phyloP scores from a whole-genome alignment of 1,140 invertebrate genomes.

The Brachionus manjavacas region DNA sequence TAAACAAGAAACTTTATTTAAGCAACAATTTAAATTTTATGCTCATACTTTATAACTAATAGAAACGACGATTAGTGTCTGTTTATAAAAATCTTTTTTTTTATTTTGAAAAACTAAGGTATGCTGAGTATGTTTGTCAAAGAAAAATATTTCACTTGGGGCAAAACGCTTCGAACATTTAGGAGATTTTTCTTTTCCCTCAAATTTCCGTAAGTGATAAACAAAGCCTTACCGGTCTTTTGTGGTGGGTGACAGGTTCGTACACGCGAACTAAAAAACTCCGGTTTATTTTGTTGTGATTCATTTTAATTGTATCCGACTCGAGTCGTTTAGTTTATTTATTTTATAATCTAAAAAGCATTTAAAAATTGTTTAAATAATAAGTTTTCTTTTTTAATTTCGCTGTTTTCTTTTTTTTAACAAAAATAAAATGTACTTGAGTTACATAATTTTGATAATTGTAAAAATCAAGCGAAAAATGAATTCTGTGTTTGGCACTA shows the following conservation, averaged over 20 bases:
- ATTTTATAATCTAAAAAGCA: background rate
- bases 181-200: background rate
- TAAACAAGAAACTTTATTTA: background rate
- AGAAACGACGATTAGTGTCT: conserved; percentile 19
- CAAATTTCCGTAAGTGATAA: background rate
- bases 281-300: background rate
- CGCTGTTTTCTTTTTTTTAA: background rate
- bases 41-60: background rate
- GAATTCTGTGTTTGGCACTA: background rate
- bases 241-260: background rate
- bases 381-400: background rate
- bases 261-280: background rate
- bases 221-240: conserved; percentile 8
- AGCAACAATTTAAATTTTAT: background rate
- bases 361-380: background rate
- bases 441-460: background rate
- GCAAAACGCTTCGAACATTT: background rate
- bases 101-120: background rate
- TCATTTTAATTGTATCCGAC: background rate
- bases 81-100: conserved; percentile 22
- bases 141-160: background rate
- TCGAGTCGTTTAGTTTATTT: background rate
- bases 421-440: background rate
- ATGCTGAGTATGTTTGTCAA: conserved; percentile 16
- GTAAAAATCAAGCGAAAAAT: background rate